Base-by-base conservation (phyloP, 2,888 invertebrate species). In the Diachrysia chrysitis region DNA sequence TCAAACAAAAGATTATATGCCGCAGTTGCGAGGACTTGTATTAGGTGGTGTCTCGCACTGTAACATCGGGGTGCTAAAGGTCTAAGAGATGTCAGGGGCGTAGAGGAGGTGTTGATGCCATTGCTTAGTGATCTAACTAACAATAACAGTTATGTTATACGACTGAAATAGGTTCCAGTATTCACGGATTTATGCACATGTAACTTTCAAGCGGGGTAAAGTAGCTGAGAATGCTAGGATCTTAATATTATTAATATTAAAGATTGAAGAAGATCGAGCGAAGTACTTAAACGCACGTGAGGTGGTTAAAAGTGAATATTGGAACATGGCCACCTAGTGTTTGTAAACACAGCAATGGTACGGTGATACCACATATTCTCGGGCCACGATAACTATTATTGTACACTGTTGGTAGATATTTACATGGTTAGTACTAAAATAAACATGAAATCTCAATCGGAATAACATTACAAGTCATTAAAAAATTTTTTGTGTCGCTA, bases 71-170 rank as follows among this genome's bases (percentile, higher is more conserved):
- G 94, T 94, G 95, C 92, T 92, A 68, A 88, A 89, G 94, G 94
- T 93, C 93, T 87, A 90, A 94, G 93, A 93, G 90, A 85, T 90
- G 93, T 94, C 95, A 95, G 95, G 94, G 90, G 95, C 95, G 95
- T 95, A 95, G 89, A 82, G 93, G 90, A 89, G 91, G 92, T 90
- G 80, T 81, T 84, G 85, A 89, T 87, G 75, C 82, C 82, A 83
- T 83, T 82, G 82, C 78, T 81, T 59, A 70, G 65, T 71, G 65
- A 71, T 21, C 14, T 17, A 23, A 58, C 29, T 55, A 35, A n/a
- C n/a, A n/a, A n/a, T n/a, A n/a, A 59, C 48, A 42, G 70, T 60
- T 63, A 53, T 19, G 32, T 42, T 2, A 71, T 54, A 46, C 68
- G 72, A 65, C 61, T 54, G 10, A 21, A 61, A 62, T 72, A 71